Base-by-base conservation (phyloP, 2,797 vertebrate species). In the Adrianichthys oophorus region DNA sequence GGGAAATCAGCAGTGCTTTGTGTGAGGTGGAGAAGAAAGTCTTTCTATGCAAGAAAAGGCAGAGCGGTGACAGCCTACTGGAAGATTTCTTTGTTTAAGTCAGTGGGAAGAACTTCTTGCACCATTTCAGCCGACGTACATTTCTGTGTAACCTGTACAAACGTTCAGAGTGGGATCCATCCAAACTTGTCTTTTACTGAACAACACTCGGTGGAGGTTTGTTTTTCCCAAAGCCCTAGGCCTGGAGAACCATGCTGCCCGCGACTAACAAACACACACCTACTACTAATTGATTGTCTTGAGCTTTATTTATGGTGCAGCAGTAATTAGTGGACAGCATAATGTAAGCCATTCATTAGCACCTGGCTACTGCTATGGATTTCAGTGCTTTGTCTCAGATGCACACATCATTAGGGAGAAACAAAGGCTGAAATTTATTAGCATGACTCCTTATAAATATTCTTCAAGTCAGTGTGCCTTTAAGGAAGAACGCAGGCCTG, bases 321-420 rank as follows among this genome's bases (percentile, higher is more conserved):
- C 71, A 82, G 89, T 94, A 93, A 94, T 94, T 94, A 92, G 92
- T 78, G 91, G 89, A 90, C 89, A 85, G 90, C 85, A 90, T 92
- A 92, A 91, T 91, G 90, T 91, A 90, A 89, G 81, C 86, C 89
- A 89, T 93, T 93, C 91, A 92, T 93, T 93, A 93, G 88, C 91
- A 91, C 90, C 91, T 90, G 90, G 89, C 86, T 82, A 86, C 83
- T 76, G 71, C 83, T 91, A 92, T 92, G 88, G 92, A 93, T 93
- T 92, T 87, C 85, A 74, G 74, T 85, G 90, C 92, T 92, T 91
- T 92, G 90, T 92, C 88, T 92, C 87, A 85, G 87, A 92, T 85
- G 78, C 89, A 83, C 90, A 87, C 85, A 89, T 90, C 90, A 92
- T 93, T 92, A 92, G 90, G 82, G 87, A 84, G 81, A 87, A 91